These are phyloP conservation scores for Entomobrya proxima DNA, from an alignment of 2,888 invertebrate genomes.

Conservation along the genomic window DNA sequence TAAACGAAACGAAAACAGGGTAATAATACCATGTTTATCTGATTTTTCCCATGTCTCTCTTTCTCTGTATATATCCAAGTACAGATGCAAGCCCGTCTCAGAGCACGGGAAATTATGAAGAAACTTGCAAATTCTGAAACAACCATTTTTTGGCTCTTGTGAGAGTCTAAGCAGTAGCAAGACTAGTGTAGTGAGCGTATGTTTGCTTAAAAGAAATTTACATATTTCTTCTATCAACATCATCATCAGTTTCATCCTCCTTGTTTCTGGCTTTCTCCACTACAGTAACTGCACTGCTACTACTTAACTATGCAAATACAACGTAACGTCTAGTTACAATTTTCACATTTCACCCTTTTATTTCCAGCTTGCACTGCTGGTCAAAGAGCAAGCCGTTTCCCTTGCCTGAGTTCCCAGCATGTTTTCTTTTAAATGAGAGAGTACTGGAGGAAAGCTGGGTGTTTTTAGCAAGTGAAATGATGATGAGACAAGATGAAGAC, in stretches of 20 bases:
- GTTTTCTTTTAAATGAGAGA: neutral
- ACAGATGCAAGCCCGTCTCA: neutral
- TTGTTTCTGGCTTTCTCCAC: neutral
- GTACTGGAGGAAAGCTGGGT: neutral
- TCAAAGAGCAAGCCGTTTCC: constrained; percentile 40
- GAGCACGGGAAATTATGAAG: neutral
- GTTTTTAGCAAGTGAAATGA: neutral
- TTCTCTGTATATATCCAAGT: neutral
- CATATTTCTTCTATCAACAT: constrained; percentile 13
- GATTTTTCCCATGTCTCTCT: neutral
- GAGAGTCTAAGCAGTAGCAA: neutral
- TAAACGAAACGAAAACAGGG: neutral
- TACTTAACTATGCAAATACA: neutral
- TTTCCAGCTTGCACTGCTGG: constrained; percentile 33
- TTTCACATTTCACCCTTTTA: constrained; percentile 25
- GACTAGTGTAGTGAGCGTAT: neutral
- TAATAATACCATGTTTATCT: neutral
- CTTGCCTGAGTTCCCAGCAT: neutral
- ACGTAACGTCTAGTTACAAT: constrained; percentile 13
- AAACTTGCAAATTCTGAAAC: constrained; percentile 48
- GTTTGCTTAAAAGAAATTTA: constrained; percentile 21
- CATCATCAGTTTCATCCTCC: neutral
- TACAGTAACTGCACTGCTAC: neutral
- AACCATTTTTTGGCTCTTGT: neutral
- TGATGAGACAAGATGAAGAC: neutral